Percentiles rank a stretch among this genome's conserved stretches.
These are phyloP conservation scores for Rachycentron canadum DNA, from an alignment of 2,797 vertebrate species.

Conservation along the genomic window DNA sequence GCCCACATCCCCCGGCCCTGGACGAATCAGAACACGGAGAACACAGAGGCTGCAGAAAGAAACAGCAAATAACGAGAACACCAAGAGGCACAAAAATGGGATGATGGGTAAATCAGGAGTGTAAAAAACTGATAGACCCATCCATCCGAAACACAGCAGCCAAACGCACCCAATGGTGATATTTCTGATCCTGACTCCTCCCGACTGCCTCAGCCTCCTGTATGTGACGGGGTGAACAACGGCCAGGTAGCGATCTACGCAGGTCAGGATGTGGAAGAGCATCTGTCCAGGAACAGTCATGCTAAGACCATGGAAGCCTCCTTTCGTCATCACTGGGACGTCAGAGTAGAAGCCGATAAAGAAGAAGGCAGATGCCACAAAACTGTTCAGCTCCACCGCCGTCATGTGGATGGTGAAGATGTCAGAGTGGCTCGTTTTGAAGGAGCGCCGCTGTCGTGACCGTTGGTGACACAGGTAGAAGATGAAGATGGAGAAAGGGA, in stretches of 20 bases:
- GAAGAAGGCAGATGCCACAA: rapidly evolving
- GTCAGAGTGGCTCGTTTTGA: conserved; percentile 21
- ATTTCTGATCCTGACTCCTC: conserved; percentile 30
- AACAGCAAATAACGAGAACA: not conserved
- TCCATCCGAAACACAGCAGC: not conserved
- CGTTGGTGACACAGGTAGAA: conserved; percentile 14
- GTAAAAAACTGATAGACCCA: rapidly evolving
- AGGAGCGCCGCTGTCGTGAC: conserved; percentile 23
- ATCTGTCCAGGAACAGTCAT: rapidly evolving
- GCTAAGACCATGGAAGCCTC: no score
- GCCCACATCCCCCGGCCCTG: not conserved
- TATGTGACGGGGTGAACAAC: conserved; percentile 56
- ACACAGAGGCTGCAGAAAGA: conserved; percentile 13
- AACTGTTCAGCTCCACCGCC: not conserved
- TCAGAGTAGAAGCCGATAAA: rapidly evolving
- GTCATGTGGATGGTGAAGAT: conserved; percentile 35
- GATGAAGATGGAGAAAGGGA: conserved; percentile 16
- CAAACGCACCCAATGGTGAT: not conserved
- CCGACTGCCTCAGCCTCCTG: not conserved
- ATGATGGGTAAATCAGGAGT: rapidly evolving
- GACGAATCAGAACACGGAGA: conserved; percentile 20
- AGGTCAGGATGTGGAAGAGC: conserved; percentile 10
- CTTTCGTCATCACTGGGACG: rapidly evolving
- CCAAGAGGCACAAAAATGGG: rapidly evolving
- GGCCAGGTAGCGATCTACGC: conserved; percentile 55